Evolutionary conservation across 2,113 vertebrate species (phyloP).

Genomic region (Oreochromis tanganicae): DNA sequence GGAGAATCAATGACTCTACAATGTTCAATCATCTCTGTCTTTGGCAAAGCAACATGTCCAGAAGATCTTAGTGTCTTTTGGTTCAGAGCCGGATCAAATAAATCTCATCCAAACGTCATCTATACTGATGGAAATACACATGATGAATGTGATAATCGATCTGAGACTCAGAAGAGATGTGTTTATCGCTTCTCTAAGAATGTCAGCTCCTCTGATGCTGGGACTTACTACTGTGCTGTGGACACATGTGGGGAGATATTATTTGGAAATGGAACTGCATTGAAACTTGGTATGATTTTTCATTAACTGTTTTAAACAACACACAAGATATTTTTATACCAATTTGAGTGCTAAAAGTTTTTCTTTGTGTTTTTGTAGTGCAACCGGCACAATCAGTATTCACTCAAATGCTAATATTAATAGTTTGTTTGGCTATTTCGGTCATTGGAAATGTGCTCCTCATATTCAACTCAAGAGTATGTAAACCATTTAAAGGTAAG

Average conservation of each 20-base stretch:
- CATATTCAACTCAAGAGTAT: background rate
- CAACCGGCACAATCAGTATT: rapidly evolving
- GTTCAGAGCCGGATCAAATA: too few species aligned
- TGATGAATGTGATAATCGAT: too few species aligned
- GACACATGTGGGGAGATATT: rapidly evolving
- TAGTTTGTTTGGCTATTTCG: background rate
- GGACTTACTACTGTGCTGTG: background rate
- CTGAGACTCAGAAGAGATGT: too few species aligned
- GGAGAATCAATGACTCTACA: too few species aligned
- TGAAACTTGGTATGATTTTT: too few species aligned
- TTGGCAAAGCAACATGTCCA: too few species aligned
- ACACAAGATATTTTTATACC: background rate
- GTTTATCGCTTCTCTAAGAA: too few species aligned
- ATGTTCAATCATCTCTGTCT: too few species aligned
- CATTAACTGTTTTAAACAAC: rapidly evolving
- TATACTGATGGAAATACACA: too few species aligned
- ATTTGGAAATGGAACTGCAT: background rate
- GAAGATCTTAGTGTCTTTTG: too few species aligned
- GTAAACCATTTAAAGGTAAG: rapidly evolving
- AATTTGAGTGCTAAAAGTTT: rapidly evolving
- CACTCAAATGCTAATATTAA: background rate
- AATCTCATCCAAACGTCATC: too few species aligned
- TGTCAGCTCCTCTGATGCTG: too few species aligned
- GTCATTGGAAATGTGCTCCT: background rate
- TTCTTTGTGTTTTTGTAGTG: background rate